Evolutionary conservation across 2,888 invertebrate genomes (phyloP).

Genomic region (Leucania comma): DNA sequence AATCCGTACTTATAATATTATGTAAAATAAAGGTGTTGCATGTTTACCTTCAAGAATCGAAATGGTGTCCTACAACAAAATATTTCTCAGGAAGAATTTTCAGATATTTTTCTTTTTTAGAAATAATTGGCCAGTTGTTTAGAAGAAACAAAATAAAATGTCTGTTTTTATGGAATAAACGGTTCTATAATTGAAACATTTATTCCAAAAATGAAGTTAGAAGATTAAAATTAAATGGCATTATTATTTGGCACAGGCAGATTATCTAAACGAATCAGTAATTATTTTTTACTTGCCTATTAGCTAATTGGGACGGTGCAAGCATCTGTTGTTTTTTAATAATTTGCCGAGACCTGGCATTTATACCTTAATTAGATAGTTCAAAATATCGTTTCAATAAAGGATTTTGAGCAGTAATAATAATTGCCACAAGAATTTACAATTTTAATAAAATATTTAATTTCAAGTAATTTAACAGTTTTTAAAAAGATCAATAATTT

Average conservation of each 20-base stretch:
- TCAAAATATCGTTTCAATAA: conserved; percentile 1
- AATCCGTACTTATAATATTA: neutral
- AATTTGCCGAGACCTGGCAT: neutral
- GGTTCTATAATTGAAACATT: neutral
- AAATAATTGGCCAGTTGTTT: conserved; percentile 3
- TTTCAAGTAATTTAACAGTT: neutral
- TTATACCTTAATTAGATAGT: neutral
- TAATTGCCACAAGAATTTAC: neutral
- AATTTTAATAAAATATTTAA: neutral
- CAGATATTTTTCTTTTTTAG: neutral
- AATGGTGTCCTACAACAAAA: neutral
- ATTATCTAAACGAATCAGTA: conserved; percentile 1
- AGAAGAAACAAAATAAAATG: neutral
- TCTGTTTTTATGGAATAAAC: no score
- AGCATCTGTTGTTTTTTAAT: conserved; percentile 13
- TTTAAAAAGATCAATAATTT: neutral
- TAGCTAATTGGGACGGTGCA: conserved; percentile 26
- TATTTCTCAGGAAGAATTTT: conserved; percentile 11
- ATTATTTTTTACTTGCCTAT: neutral
- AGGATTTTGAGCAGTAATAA: conserved; percentile 45
- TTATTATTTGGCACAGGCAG: neutral
- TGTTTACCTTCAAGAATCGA: neutral
- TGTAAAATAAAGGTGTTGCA: neutral
- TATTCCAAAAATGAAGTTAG: neutral
- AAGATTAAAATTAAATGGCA: neutral